Percentiles rank a stretch among this genome's conserved stretches.
These are phyloP conservation scores for Melikaiella ostensackeni DNA, from an alignment of 2,888 invertebrate genomes.

Conservation along the genomic window DNA sequence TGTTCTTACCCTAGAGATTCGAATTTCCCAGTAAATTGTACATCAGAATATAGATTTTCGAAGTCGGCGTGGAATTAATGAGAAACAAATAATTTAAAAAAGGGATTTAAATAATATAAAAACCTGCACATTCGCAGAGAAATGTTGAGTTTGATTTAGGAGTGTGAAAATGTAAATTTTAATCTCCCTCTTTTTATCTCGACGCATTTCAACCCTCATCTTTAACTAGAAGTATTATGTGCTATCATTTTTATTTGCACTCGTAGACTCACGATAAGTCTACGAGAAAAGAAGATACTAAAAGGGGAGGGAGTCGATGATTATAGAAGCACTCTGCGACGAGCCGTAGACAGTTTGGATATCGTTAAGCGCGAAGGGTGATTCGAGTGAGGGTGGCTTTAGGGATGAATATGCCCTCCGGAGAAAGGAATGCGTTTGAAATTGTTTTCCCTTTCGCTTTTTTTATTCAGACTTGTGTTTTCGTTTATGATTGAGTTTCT, in stretches of 20 bases:
- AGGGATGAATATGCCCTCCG: conserved; percentile 44
- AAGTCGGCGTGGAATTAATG: no score
- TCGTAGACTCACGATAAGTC: conserved; percentile 30
- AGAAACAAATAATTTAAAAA: no score
- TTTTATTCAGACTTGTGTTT: conserved; percentile 34
- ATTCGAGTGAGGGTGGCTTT: conserved; percentile 46
- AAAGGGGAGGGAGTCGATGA: conserved; percentile 31
- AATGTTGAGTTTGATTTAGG: neutral
- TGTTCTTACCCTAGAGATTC: no score
- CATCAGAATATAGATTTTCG: no score
- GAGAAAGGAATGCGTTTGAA: conserved; percentile 44
- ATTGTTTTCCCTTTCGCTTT: conserved; percentile 22
- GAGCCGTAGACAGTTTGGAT: conserved; percentile 50
- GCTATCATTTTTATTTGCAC: conserved; percentile 36
- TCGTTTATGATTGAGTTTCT: conserved; percentile 33
- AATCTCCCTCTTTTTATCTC: neutral
- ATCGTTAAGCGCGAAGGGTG: conserved; percentile 48
- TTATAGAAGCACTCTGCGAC: conserved; percentile 36
- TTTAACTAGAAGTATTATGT: conserved; percentile 24
- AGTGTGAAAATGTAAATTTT: conserved; percentile 22
- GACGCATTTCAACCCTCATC: conserved; percentile 4
- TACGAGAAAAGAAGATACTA: conserved; percentile 24
- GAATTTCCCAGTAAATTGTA: no score
- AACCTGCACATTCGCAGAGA: neutral
- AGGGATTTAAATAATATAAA: no score